Percentiles rank a stretch among this genome's conserved stretches.
phyloP scores from a whole-genome alignment of 2,113 vertebrate species.

The Hyperoodon ampullatus region DNA sequence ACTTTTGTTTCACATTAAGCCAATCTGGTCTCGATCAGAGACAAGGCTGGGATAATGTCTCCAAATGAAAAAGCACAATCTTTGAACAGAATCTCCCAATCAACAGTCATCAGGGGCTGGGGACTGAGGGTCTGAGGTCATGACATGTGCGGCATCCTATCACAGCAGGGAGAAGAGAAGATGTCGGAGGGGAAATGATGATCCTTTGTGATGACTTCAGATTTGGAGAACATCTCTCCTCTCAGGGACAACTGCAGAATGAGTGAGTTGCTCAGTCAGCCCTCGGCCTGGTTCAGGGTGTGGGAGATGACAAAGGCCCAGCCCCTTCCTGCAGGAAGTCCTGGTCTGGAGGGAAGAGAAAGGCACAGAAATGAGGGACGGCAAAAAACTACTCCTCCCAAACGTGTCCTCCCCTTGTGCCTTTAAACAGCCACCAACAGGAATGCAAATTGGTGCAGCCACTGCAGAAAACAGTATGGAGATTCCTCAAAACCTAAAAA shows the following conservation, averaged over 20 bases:
- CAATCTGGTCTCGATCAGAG: slow-evolving; percentile 86
- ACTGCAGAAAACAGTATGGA: background rate
- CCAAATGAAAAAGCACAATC: slow-evolving; percentile 82
- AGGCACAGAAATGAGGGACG: background rate
- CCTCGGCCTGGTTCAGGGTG: no score
- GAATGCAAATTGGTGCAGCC: background rate
- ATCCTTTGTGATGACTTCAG: background rate
- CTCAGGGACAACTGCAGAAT: accelerated
- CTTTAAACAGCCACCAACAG: background rate
- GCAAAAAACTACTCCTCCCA: no score
- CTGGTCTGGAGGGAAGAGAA: background rate
- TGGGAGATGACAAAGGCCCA: accelerated
- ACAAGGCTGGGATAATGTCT: slow-evolving; percentile 83
- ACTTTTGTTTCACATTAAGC: slow-evolving; percentile 86
- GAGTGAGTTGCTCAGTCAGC: background rate
- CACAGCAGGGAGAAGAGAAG: background rate
- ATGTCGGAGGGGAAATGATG: background rate
- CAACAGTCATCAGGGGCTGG: slow-evolving; percentile 71
- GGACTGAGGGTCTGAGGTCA: background rate
- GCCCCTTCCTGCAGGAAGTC: background rate
- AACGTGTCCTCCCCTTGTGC: background rate
- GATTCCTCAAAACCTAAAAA: background rate
- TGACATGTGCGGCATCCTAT: background rate
- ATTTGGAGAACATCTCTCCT: background rate
- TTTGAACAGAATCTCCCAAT: slow-evolving; percentile 81